Evolutionary conservation across 64 coral and sea anemone genomes (phyloP), one percentile per base, ranked within the genome.

Genomic region (Trachythela sp.): DNA sequence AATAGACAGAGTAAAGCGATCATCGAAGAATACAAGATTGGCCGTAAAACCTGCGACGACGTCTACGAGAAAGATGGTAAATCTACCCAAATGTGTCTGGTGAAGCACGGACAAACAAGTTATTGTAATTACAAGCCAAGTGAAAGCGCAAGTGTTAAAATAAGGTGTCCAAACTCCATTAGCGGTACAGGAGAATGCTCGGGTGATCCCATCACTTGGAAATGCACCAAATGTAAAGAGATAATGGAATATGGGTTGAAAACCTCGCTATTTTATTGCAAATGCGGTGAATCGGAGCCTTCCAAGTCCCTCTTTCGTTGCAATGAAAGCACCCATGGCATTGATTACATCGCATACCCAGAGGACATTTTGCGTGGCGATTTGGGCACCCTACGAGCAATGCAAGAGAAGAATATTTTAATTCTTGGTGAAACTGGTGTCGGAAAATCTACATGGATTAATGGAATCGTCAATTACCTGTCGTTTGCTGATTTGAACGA

Each of bases 361-460:
- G 83, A 85, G 24, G 83, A 85, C 4, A 26, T 85, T 37, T 30
- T 85, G 39, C 39, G 39, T 38, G 15, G 20, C 39, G 40, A 85
- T 29, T 85, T 85, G 48, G n/a, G 83, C 39, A 41, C 4, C 39
- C 27, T 85, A 48, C 39, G 83, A 41, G 39, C 38, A 24, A 45
- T 43, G 38, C 39, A 85, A 48, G 39, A 85, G 48, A 85, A 22
- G 5, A 85, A 85, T 48, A 85, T 85, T n/a, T 18, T 64, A 26
- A 64, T 64, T 64, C 56, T 64, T 20, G 56, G 56, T 64, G 56
- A 64, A 64, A 64, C 40, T 17, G 38, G 86, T 39, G 86, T 88
- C 17, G 86, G 86, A 13, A 88, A 88, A 51, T 88, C 59, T 2
- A 88, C 86, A 34, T 70, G 56, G 86, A 88, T 88, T 14, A 88